Percentiles rank a stretch among this genome's conserved stretches.
phyloP scores from a whole-genome alignment of 2,113 vertebrate genomes.

The Cercopithecus mona region DNA sequence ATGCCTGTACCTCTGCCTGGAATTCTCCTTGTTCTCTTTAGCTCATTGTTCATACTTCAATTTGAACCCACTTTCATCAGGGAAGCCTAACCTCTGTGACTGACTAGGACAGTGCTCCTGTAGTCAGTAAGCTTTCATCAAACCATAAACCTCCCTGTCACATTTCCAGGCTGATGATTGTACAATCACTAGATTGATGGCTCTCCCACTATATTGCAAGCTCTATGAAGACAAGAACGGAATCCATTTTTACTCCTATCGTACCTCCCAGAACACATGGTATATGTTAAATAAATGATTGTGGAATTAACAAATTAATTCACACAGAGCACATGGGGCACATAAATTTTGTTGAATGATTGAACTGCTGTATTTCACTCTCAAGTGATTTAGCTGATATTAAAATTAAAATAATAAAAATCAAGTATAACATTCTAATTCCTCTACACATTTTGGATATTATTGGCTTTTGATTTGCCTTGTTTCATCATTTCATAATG shows the following conservation, averaged over 20 bases:
- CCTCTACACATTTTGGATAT: not conserved
- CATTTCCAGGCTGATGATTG: not conserved
- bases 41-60: not conserved
- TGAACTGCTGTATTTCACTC: not conserved
- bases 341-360: not conserved
- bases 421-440: not conserved
- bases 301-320: not conserved
- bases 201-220: not conserved
- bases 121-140: not conserved
- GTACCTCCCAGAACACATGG: not conserved
- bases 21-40: not conserved
- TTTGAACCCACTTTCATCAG: not conserved
- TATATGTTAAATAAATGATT: not conserved
- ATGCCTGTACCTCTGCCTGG: not conserved
- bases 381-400: not conserved
- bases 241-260: not conserved
- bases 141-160: not conserved
- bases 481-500: not conserved
- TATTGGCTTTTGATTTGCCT: not conserved
- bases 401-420: slow-evolving; percentile 46
- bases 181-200: not conserved
- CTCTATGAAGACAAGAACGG: not conserved
- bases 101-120: not conserved
- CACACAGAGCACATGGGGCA: not conserved
- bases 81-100: not conserved